Conservation (phyloP, 2,797 vertebrate species). For the Coilia nasus region DNA sequence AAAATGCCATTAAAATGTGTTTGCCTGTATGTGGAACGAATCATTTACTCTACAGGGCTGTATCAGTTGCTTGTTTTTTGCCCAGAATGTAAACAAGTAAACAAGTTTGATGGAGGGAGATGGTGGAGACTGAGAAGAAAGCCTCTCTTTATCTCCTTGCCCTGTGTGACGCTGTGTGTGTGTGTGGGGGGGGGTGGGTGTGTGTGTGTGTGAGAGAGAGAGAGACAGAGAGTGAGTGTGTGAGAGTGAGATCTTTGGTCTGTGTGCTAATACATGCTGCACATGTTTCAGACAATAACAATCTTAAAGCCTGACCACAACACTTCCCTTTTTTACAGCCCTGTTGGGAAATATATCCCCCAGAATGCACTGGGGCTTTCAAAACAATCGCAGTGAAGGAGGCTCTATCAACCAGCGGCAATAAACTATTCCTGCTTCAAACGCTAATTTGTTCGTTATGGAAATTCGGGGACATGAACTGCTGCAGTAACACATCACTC, state of each 20-base stretch:
- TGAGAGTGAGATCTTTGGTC: neutral
- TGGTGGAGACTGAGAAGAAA: neutral
- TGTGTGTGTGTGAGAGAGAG: neutral
- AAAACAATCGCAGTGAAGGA: neutral
- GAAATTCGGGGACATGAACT: neutral
- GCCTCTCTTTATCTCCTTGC: neutral
- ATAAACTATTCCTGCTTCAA: neutral
- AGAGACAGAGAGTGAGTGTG: too few species aligned
- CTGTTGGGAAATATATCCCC: conserved; percentile 14
- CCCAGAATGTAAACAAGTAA: neutral
- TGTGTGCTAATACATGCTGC: neutral
- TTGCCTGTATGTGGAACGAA: neutral
- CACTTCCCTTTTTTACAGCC: neutral
- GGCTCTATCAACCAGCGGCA: neutral
- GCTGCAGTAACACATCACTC: neutral
- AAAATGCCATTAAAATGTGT: neutral
- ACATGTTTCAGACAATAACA: conserved; percentile 1
- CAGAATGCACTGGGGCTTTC: conserved; percentile 3
- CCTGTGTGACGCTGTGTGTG: too few species aligned
- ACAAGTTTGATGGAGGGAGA: neutral
- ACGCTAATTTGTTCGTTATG: neutral
- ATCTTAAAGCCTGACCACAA: neutral
- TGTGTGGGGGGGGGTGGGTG: neutral
- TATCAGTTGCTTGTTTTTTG: neutral
- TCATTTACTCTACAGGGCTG: neutral